Conservation (phyloP, 1,140 invertebrate genomes). For the Coptotermes formosanus region DNA sequence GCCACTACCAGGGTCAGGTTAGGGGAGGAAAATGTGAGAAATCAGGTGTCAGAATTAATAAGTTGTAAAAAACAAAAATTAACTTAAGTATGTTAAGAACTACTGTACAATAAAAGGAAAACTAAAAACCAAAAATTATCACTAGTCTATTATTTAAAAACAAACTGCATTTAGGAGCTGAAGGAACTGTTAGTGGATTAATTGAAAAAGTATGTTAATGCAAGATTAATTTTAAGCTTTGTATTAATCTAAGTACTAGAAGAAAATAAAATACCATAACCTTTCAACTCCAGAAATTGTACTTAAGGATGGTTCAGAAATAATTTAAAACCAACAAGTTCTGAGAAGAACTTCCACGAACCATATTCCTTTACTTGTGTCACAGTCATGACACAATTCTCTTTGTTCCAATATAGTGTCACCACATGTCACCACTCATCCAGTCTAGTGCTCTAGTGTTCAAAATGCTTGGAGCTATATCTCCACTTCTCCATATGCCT, state of each 20-base stretch:
- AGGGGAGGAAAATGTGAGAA: slow-evolving; percentile 32
- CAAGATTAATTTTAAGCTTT: neutral
- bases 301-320: neutral
- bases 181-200: slow-evolving; percentile 22
- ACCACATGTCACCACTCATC: no score
- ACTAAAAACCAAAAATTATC: neutral
- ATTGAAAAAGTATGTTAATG: slow-evolving; percentile 14
- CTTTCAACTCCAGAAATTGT: neutral
- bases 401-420: no score
- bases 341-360: neutral
- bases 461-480: no score
- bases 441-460: no score
- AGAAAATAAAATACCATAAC: neutral
- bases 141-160: slow-evolving; percentile 19
- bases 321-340: neutral
- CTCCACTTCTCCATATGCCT: no score
- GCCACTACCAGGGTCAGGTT: slow-evolving; percentile 29
- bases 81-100: neutral
- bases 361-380: neutral
- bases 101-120: neutral
- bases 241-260: neutral
- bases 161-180: neutral
- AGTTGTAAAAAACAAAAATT: slow-evolving; percentile 25
- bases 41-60: slow-evolving; percentile 30
- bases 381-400: no score